Evolutionary conservation across 2,797 vertebrate species (phyloP), one percentile per base, ranked within the genome.

Genomic region (Pterois miles): DNA sequence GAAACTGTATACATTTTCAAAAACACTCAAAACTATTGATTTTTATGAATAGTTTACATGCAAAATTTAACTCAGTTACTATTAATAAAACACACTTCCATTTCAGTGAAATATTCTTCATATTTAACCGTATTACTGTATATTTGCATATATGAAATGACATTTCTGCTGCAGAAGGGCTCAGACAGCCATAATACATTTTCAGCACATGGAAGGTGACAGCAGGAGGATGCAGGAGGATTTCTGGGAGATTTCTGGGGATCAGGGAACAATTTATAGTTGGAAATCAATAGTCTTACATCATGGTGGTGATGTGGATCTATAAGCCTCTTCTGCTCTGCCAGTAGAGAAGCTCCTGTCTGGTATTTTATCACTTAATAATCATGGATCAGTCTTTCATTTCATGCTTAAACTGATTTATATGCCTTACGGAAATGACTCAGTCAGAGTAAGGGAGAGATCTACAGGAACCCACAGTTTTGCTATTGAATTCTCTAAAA

Each of bases 371-470:
- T 64, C 34, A 64, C 36, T 56, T 57, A 25, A 73, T 74, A 65
- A 81, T 81, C 43, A 48, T 9, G 13, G 34, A 70, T 66, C n/a
- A 62, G 57, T 63, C 29, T 18, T 70, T 78, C 31, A 79, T 79
- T 86, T 74, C 46, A 77, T 72, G 58, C 59, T 77, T 67, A 58
- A 77, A 66, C 58, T 74, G 79, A 82, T 74, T 77, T 52, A 46
- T 71, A 67, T 66, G 27, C 31, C 18, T 72, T 2, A 53, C 2
- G 1, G 2, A 70, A 77, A 74, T 40, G 8, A 66, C 65, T 53
- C 43, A 43, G 9, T 46, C 5, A 9, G n/a, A 69, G 52, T 36
- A n/a, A 68, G 23, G 20, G 16, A 5, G 56, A 29, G 5, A 27
- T 69, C 31, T 76, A 54, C 48, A 53, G 38, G 33, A 38, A 66